phyloP scores from a whole-genome alignment of 1,140 invertebrate genomes.

The Drosophila teissieri region DNA sequence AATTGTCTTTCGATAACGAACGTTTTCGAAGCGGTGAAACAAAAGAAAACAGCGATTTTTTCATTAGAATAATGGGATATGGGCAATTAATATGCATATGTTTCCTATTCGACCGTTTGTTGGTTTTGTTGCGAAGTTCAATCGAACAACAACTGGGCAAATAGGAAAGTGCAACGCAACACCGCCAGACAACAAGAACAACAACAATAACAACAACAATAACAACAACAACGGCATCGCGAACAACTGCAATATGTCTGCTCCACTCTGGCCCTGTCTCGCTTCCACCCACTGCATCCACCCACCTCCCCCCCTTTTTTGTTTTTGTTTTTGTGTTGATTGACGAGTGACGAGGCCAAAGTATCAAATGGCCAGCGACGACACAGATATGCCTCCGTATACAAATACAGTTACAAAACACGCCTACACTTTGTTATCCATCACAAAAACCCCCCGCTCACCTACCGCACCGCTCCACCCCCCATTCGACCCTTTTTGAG shows the following conservation, averaged over 20 bases:
- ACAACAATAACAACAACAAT: background rate
- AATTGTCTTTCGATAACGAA: conserved; percentile 43
- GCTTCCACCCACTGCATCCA: conserved; percentile 3
- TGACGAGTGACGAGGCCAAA: conserved; percentile 73
- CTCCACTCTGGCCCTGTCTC: background rate
- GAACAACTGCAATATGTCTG: conserved; percentile 49
- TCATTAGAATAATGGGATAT: conserved; percentile 66
- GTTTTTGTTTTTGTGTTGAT: conserved; percentile 30
- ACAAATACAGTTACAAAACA: conserved; percentile 42
- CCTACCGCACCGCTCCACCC: background rate
- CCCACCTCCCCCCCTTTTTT: background rate
- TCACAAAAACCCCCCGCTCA: background rate
- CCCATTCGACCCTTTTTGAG: conserved; percentile 2
- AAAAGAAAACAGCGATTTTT: conserved; percentile 34
- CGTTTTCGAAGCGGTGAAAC: conserved; percentile 7
- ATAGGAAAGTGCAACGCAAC: conserved; percentile 71
- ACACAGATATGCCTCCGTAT: conserved; percentile 64
- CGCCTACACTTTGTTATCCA: conserved; percentile 51
- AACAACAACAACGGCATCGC: background rate
- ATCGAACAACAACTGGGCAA: conserved; percentile 74
- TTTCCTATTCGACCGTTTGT: conserved; percentile 52
- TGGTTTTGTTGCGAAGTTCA: conserved; percentile 48
- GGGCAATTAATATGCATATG: conserved; percentile 80
- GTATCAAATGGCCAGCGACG: conserved; percentile 75
- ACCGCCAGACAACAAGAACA: conserved; percentile 45